These are phyloP conservation scores for Hypotaenidia philippensis DNA, from an alignment of 2,797 vertebrate genomes.

Conservation along the genomic window DNA sequence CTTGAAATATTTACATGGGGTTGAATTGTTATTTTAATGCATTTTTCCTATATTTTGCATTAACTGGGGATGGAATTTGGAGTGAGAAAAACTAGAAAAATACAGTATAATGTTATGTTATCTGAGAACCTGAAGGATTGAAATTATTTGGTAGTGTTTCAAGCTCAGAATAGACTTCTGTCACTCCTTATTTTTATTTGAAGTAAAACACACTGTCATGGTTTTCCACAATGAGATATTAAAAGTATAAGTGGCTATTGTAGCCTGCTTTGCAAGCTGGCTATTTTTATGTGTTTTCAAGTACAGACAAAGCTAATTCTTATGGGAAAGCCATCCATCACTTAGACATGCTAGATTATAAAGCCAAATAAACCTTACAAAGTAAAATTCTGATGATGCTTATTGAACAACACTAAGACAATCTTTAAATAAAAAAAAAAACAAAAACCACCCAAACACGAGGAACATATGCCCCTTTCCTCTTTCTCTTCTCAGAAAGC, in stretches of 20 bases:
- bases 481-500: not conserved
- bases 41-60: not conserved
- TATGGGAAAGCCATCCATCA: not conserved
- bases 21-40: not conserved
- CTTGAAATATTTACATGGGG: not conserved
- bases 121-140: not conserved
- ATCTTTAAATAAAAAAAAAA: not conserved
- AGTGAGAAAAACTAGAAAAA: not conserved
- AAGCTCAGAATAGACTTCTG: not conserved
- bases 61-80: not conserved
- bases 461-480: not conserved
- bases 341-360: not conserved
- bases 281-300: not conserved
- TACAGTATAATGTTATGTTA: not conserved
- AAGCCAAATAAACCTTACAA: not conserved
- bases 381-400: not conserved
- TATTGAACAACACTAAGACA: not conserved
- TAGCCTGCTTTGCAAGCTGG: not conserved
- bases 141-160: not conserved
- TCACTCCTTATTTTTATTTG: not conserved
- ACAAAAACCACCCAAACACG: not conserved
- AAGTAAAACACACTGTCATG: not conserved
- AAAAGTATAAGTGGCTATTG: not conserved
- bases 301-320: not conserved
- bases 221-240: not conserved